Evolutionary conservation across 1,140 invertebrate species (phyloP), one percentile per base, ranked within the genome.

Genomic region (Babylonia areolata): DNA sequence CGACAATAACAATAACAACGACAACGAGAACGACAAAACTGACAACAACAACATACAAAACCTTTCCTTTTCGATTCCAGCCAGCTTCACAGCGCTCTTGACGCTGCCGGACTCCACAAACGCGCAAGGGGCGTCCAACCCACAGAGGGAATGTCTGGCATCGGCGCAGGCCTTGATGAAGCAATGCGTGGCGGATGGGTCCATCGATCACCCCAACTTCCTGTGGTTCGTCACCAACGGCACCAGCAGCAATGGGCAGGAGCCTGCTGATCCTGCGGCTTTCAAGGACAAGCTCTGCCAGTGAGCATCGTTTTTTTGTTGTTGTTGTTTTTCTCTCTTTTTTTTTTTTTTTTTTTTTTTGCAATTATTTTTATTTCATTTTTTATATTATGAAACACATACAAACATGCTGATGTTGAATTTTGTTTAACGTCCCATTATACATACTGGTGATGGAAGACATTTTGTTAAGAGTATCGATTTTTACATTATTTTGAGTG

Each of bases 191-290:
- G 82, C 75, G 28, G 42, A 33, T 1, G 37, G 37, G 2, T 58
- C 73, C 12, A 35, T 88, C 15, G 12, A 35, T 23, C 31, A 64
- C 2, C 80, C 37, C 12, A 84, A 84, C 54, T 84, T 86, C 64
- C 42, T 86, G 1, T 88, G 85, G 84, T 86, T 88, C 42, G 81
- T 84, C 51, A 84, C 87, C 77, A 88, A 88, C 73, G 87, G 87
- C 17, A 88, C 87, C 31, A 88, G 87, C 64, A 20, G 35, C 15
- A 78, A 73, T 1, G 78, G 46, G 31, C 37, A 73, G 17, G 75
- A 81, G 1, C 87, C 87, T 6, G 37, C 81, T 2, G 78, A 88
- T 37, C 42, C 33, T 15, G 75, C 42, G 1, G 33, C 81, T 42
- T 86, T 88, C 77, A 86, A 86, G 33, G 35, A 33, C 6, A 51